Percentiles rank a stretch among this genome's conserved stretches.
phyloP scores from a whole-genome alignment of 1,140 invertebrate species.

The Rhopalosiphum padi region DNA sequence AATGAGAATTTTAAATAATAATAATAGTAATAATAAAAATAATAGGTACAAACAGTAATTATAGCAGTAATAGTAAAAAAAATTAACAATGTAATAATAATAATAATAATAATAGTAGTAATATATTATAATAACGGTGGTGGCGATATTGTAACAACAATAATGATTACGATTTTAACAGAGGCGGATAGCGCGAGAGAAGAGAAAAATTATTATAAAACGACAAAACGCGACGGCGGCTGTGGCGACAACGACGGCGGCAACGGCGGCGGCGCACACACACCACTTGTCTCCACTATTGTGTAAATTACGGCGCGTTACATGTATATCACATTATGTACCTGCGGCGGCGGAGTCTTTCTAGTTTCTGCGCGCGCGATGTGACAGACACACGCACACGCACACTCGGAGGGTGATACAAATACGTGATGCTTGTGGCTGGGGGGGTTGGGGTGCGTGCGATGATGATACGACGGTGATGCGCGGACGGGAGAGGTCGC shows the following conservation, averaged over 20 bases:
- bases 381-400: background rate
- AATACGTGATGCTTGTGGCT: background rate
- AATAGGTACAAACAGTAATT: background rate
- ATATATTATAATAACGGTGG: background rate
- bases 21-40: slow-evolving; percentile 34
- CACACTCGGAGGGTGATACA: background rate
- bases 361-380: background rate
- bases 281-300: slow-evolving; percentile 13
- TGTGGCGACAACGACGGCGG: background rate
- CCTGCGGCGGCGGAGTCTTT: background rate
- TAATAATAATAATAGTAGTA: background rate
- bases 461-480: background rate
- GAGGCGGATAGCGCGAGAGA: slow-evolving; percentile 21
- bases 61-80: background rate
- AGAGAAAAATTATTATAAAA: background rate
- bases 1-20: slow-evolving; percentile 30
- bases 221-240: background rate
- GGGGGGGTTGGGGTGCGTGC: background rate
- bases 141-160: background rate
- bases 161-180: background rate
- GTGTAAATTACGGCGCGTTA: slow-evolving; percentile 32
- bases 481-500: no score
- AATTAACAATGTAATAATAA: slow-evolving; percentile 5
- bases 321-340: slow-evolving; percentile 18
- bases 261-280: background rate